Evolutionary conservation across 2,888 invertebrate genomes (phyloP).

Genomic region (Mythimna pallens): DNA sequence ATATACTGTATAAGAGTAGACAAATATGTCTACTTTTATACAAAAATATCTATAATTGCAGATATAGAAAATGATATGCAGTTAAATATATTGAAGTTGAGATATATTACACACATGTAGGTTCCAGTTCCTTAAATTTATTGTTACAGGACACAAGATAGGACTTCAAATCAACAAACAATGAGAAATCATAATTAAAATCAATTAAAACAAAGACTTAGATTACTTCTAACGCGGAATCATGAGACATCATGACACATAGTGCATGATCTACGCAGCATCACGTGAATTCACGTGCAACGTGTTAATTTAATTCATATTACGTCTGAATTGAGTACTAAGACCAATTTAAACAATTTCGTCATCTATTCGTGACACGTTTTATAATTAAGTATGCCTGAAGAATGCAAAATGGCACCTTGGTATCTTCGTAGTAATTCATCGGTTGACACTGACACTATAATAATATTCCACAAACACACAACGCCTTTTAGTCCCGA

Average conservation of each 20-base stretch:
- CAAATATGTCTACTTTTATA: too few species aligned
- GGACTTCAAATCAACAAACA: neutral
- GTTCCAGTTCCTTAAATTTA: too few species aligned
- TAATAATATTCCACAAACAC: neutral
- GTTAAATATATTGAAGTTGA: too few species aligned
- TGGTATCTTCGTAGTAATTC: neutral
- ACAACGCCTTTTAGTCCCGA: too few species aligned
- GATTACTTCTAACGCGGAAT: neutral
- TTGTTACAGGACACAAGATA: neutral
- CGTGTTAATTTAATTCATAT: neutral
- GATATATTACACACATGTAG: too few species aligned
- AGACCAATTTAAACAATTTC: conserved; percentile 30
- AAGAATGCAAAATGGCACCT: neutral
- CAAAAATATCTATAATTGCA: too few species aligned
- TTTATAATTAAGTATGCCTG: conserved; percentile 19
- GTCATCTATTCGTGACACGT: conserved; percentile 9
- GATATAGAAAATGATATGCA: too few species aligned
- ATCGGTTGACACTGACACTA: neutral
- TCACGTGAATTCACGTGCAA: conserved; percentile 12
- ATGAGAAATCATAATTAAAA: neutral
- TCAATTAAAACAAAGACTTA: neutral
- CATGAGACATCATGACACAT: neutral
- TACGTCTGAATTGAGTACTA: neutral
- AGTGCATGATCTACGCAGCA: neutral
- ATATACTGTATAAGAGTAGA: too few species aligned